These are phyloP conservation scores for Thinocorus orbignyianus DNA, from an alignment of 2,113 vertebrate genomes.

Conservation along the genomic window DNA sequence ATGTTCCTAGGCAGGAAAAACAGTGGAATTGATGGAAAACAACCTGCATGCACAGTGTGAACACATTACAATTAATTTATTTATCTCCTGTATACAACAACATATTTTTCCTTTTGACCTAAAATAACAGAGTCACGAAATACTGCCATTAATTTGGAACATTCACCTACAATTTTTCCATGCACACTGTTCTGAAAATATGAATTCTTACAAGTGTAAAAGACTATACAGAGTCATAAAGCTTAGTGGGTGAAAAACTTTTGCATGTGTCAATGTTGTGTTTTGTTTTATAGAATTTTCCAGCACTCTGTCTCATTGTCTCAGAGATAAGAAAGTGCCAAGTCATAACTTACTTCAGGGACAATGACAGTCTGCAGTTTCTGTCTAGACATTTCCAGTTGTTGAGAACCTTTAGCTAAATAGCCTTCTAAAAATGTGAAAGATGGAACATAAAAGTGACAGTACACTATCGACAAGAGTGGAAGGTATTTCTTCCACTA, in stretches of 20 bases:
- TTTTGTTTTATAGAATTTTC: not conserved
- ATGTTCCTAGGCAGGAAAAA: fast-evolving
- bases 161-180: not conserved
- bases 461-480: not conserved
- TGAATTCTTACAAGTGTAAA: not conserved
- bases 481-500: not conserved
- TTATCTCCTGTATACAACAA: not conserved
- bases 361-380: not conserved
- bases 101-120: not conserved
- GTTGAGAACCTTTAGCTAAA: not conserved
- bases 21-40: not conserved
- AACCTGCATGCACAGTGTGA: not conserved
- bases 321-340: not conserved
- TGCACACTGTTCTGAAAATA: not conserved
- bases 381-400: not conserved
- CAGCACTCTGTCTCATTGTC: fast-evolving
- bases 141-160: not conserved
- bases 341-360: not conserved
- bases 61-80: not conserved
- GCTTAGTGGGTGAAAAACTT: fast-evolving
- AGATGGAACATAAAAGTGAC: not conserved
- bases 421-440: not conserved
- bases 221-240: not conserved
- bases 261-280: no score
- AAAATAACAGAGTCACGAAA: not conserved